Percentiles rank a stretch among this genome's conserved stretches.
phyloP scores from a whole-genome alignment of 2,113 vertebrate species.

The cattle (Bos taurus) region ARS-UCD2.0 NC_037334.1:43881501-43882000 shows the following conservation, averaged over 20 bases:
- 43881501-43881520: neutral
- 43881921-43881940: neutral
- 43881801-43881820: neutral
- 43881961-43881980: neutral
- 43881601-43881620: neutral
- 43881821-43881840: neutral
- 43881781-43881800: neutral
- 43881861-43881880: neutral
- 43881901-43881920: neutral
- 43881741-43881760: neutral
- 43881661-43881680: neutral
- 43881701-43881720: neutral
- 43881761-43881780: neutral
- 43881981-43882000: neutral
- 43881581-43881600: neutral
- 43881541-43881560: neutral
- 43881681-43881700: neutral
- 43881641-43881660: neutral
- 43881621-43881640: neutral
- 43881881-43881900: neutral
- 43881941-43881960: neutral
- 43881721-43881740: neutral
- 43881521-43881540: neutral
- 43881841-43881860: neutral
- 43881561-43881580: neutral